Evolutionary conservation across 2,113 vertebrate genomes (phyloP), one percentile per base, ranked within the genome.

Genomic region (Sula dactylatra): DNA sequence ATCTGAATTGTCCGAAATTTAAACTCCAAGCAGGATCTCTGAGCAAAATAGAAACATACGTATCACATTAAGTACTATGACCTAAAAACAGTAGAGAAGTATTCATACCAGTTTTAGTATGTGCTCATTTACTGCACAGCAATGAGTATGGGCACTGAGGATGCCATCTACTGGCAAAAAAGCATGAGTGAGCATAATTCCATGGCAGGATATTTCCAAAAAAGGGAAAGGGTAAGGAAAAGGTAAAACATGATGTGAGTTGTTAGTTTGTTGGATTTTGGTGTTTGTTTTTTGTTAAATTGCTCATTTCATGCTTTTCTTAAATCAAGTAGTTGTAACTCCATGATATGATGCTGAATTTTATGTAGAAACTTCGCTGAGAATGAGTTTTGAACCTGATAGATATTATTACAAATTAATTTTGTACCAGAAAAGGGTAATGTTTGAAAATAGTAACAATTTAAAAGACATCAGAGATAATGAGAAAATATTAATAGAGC

Each of bases 151-250:
- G 54, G 70, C 93, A 62, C 79, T 86, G 76, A 65, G 45, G 81
- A 95, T 93, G 82, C 93, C 90, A 95, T 72, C 90, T 96, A 82
- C 91, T 97, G 95, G 88, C 76, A 85, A 91, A 76, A 71, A 50
- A 49, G 47, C 67, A 50, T 15, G 26, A 86, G 47, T 38, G 73
- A 91, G 83, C 20, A 76, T 89, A 50, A 70, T 52, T 34, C 22
- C 42, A 69, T n/a, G n/a, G 16, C 14, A 36, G 42, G 17, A 21
- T 22, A 31, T n/a, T 80, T 62, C 36, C 45, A 55, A 61, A 69
- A 40, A 49, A 42, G 16, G 31, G 45, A 42, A 66, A n/a, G n/a
- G n/a, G n/a, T n/a, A n/a, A n/a, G n/a, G n/a, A n/a, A n/a, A n/a
- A n/a, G n/a, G n/a, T n/a, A n/a, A 59, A 55, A 38, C 13, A 25